These are phyloP conservation scores for Megaceryle maxima DNA, from an alignment of 2,113 vertebrate genomes.

Conservation along the genomic window DNA sequence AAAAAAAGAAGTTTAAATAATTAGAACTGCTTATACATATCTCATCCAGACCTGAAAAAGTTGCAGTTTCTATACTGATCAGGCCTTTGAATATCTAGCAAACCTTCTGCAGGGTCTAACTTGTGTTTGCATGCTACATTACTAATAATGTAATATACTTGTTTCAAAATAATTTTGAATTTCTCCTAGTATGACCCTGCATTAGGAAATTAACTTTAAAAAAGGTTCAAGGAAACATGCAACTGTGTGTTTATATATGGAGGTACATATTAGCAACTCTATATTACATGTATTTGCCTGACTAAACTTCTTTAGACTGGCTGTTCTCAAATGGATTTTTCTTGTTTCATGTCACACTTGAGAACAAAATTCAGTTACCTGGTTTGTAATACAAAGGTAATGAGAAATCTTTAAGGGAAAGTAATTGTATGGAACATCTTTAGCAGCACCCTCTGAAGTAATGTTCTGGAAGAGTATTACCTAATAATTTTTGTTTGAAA, in stretches of 20 bases:
- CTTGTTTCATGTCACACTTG: not conserved
- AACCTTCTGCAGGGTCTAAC: not conserved
- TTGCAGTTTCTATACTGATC: not conserved
- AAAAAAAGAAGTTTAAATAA: not conserved
- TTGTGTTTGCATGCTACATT: not conserved
- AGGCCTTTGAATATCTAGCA: not conserved
- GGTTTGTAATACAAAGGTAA: not conserved
- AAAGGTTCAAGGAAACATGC: not conserved
- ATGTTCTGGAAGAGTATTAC: not conserved
- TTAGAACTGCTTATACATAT: not conserved
- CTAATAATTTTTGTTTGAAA: not conserved
- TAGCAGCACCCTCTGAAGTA: not conserved
- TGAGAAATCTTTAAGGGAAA: not conserved
- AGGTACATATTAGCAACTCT: not conserved
- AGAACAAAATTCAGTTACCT: not conserved
- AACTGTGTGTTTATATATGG: not conserved
- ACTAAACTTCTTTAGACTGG: not conserved
- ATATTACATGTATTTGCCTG: not conserved
- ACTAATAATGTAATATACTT: not conserved
- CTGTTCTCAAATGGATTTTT: not conserved
- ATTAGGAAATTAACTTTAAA: not conserved
- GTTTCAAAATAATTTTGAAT: not conserved
- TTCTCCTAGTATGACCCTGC: not conserved
- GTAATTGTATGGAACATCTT: not conserved
- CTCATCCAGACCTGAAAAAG: not conserved